phyloP scores from a whole-genome alignment of 2,888 invertebrate species.

The Gibbula magus region DNA sequence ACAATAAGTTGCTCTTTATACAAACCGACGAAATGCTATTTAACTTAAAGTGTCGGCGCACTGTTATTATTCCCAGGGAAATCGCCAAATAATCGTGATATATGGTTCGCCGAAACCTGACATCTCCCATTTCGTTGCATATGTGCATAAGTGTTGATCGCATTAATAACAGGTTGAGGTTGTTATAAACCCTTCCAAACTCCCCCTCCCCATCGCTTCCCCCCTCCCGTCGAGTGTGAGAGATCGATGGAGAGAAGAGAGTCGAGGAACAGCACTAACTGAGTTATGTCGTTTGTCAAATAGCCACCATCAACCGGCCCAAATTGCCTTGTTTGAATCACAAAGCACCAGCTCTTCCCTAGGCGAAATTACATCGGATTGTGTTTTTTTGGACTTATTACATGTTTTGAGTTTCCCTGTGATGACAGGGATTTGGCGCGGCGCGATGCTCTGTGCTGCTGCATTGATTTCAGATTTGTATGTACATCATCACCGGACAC shows the following conservation, averaged over 20 bases:
- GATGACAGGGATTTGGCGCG: background rate
- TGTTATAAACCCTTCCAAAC: background rate
- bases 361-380: constrained; percentile 6
- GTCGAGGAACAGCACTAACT: background rate
- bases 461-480: constrained; percentile 2
- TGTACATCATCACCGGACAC: background rate
- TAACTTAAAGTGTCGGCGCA: background rate
- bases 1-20: background rate
- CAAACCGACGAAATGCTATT: background rate
- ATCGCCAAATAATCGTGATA: constrained; percentile 7
- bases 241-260: background rate
- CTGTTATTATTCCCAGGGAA: background rate
- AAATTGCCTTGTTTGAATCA: constrained; percentile 13
- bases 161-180: background rate
- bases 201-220: too few relatives aligned
- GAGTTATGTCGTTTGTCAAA: constrained; percentile 10
- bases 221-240: background rate
- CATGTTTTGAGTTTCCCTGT: background rate
- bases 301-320: background rate
- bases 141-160: constrained; percentile 13
- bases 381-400: constrained; percentile 1
- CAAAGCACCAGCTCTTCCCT: background rate
- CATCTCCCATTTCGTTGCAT: background rate
- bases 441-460: background rate
- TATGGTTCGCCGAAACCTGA: background rate